Evolutionary conservation across 53 echinoderm and acorn worm genomes (phyloP), one percentile per base, ranked within the genome.

Genomic region (Paracentrotus lividus): DNA sequence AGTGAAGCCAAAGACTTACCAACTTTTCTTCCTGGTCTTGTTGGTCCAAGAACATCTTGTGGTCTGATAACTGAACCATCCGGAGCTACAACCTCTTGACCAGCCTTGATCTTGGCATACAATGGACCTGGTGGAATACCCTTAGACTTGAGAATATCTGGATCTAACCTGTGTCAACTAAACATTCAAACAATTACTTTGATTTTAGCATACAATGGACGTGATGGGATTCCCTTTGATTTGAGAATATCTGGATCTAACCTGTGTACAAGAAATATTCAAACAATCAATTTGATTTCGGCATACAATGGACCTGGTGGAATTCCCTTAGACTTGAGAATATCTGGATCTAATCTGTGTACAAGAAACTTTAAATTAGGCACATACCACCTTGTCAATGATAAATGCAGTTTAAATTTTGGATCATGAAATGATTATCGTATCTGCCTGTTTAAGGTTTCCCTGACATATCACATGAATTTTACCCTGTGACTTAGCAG

Each of bases 1-100:
- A 29, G 31, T 13, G 3, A 77, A 49, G 85, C 47, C 32, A 3
- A 40, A 51, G 0, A 27, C 49, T 15, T 58, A 97, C 97, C 97
- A 84, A 97, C 91, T 88, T 97, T 97, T 78, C 96, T 96, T 84
- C 97, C 97, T 68, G 93, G 95, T 86, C 88, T 94, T 24, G 95
- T 88, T 18, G 94, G 95, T 45, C 97, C 97, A 2, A 97, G 64
- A 12, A 90, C 96, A 27, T 97, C 96, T 58, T 90, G 89, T 8
- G 96, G 96, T 47, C 33, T 93, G 72, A 97, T 88, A 55, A 88
- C 78, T 54, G 93, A 59, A 9, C 97, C 97, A 90, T 88, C 94
- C n/a, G 69, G 84, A 31, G 94, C 90, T 26, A 64, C 49, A 44
- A 96, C 94, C 42, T 72, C 92, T 76, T 95, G 60, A 3, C 97